A percentile compares a stretch with the other conserved stretches of the same genome.
Evolutionary conservation across 1,140 invertebrate genomes (phyloP).

Genomic region (Diachasmimorpha longicaudata): DNA sequence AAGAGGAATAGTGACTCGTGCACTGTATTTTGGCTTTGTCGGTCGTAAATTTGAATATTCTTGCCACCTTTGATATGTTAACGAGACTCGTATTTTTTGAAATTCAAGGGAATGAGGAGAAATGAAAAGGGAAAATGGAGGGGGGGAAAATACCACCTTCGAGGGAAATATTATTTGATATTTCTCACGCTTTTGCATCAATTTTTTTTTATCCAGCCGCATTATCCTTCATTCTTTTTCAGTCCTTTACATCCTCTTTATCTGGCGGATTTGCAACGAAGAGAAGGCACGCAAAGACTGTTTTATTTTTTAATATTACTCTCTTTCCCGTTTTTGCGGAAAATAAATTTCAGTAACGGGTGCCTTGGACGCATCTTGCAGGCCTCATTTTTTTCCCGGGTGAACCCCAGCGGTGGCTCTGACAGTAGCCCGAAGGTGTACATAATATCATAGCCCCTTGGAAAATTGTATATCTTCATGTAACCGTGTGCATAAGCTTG

Average conservation of each 20-base stretch:
- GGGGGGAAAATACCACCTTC: background rate
- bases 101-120: background rate
- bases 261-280: background rate
- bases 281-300: background rate
- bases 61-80: slow-evolving; percentile 56
- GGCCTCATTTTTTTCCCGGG: background rate
- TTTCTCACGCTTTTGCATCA: background rate
- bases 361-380: background rate
- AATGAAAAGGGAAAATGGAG: background rate
- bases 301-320: slow-evolving; percentile 11
- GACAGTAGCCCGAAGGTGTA: background rate
- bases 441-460: background rate
- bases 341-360: background rate
- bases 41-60: slow-evolving; percentile 57
- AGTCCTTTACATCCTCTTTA: background rate
- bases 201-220: background rate
- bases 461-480: slow-evolving; percentile 1
- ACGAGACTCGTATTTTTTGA: slow-evolving; percentile 33
- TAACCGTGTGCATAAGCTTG: background rate
- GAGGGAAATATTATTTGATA: slow-evolving; percentile 45
- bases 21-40: slow-evolving; percentile 25
- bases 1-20: background rate
- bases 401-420: background rate
- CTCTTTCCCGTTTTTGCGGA: background rate
- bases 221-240: slow-evolving; percentile 10